Percentiles rank a stretch among this genome's conserved stretches.
Conservation (phyloP, 2,888 invertebrate genomes). For the Rhagonycha lutea region DNA sequence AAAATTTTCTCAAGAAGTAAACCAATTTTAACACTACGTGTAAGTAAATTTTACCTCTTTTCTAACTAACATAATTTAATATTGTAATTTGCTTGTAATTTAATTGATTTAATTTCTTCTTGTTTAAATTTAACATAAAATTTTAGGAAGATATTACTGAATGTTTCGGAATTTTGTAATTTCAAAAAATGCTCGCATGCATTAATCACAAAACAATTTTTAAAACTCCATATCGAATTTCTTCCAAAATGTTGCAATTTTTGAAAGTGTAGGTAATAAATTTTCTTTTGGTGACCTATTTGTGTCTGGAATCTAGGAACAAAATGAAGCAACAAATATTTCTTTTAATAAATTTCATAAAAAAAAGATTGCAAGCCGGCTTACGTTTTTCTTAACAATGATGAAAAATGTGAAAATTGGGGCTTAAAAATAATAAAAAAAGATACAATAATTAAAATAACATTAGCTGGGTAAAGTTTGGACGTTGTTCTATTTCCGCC, state of each 20-base stretch:
- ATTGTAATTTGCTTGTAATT: neutral
- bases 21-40: neutral
- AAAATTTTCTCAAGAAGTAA: neutral
- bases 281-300: neutral
- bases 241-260: neutral
- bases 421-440: neutral
- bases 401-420: neutral
- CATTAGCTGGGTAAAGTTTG: constrained; percentile 21
- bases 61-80: neutral
- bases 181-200: neutral
- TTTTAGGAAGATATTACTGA: no score
- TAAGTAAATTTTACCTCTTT: neutral
- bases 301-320: neutral
- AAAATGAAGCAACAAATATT: neutral
- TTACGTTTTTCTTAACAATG: neutral
- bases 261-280: neutral
- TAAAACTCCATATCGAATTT: neutral
- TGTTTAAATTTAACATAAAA: no score
- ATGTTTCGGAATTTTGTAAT: neutral
- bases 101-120: neutral
- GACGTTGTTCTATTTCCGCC: constrained; percentile 30
- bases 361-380: no score
- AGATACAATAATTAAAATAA: constrained; percentile 29
- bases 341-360: neutral
- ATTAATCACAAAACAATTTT: neutral